A percentile compares a stretch with the other conserved stretches of the same genome.
These are phyloP conservation scores for Zonotrichia leucophrys DNA, from an alignment of 2,113 vertebrate genomes.

Conservation along the genomic window DNA sequence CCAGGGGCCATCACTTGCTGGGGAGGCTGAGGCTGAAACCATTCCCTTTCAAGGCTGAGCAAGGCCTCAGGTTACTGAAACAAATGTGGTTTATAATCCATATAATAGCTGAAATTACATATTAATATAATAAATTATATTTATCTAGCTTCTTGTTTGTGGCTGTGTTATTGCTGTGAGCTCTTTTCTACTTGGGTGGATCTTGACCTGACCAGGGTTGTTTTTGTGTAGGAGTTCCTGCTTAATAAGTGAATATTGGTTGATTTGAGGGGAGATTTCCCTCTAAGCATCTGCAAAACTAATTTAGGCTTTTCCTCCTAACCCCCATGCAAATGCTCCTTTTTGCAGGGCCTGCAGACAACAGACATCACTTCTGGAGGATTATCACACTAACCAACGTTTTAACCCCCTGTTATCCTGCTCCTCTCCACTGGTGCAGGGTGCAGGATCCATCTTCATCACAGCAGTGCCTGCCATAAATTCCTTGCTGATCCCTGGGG, in stretches of 20 bases:
- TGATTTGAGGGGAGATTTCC: neutral
- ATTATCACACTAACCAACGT: neutral
- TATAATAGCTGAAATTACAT: neutral
- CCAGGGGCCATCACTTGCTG: neutral
- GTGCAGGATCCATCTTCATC: too few relatives aligned
- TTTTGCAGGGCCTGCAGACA: neutral
- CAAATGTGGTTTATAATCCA: neutral
- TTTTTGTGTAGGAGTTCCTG: neutral
- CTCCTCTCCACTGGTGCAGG: neutral
- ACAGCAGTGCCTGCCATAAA: too few relatives aligned
- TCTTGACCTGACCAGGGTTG: neutral
- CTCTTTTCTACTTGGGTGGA: neutral
- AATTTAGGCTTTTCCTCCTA: neutral
- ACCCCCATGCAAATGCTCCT: neutral
- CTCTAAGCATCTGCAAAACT: conserved; percentile 13
- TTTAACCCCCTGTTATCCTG: neutral
- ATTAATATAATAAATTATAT: neutral
- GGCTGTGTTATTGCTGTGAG: neutral
- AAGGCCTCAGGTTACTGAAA: neutral
- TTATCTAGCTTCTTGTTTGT: neutral
- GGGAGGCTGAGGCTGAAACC: neutral
- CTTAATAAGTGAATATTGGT: neutral
- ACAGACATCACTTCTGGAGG: neutral
- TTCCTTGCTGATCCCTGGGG: too few relatives aligned
- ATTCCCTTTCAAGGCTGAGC: neutral